Evolutionary conservation across 2,888 invertebrate species (phyloP).

Genomic region (Brachylomia viminalis): DNA sequence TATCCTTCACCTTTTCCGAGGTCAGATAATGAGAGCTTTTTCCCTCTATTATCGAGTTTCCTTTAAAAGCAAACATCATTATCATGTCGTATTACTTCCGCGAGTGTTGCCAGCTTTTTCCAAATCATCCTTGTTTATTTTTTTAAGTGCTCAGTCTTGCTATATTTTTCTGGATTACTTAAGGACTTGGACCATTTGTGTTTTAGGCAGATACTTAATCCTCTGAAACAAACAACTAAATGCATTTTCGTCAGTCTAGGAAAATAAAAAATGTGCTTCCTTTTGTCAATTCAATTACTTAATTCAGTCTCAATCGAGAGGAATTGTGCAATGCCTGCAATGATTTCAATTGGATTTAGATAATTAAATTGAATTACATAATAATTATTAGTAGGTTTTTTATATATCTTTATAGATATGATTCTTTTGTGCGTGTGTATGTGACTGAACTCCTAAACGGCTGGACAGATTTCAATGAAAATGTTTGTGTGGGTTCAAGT

Average conservation of each 20-base stretch:
- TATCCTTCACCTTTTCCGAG: conserved; percentile 23
- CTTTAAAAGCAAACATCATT: conserved; percentile 50
- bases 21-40: conserved; percentile 31
- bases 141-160: neutral
- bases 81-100: conserved; percentile 30
- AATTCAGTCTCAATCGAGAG: neutral
- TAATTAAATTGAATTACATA: conserved; percentile 47
- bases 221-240: neutral
- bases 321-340: conserved; percentile 17
- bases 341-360: conserved; percentile 26
- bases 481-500: no score
- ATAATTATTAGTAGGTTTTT: neutral
- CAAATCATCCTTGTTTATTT: conserved; percentile 16
- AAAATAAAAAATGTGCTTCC: neutral
- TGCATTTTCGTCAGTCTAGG: no score
- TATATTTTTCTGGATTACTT: neutral
- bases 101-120: conserved; percentile 23
- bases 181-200: neutral
- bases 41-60: conserved; percentile 46
- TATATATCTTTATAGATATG: no score
- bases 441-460: no score
- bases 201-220: no score
- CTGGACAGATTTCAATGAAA: no score
- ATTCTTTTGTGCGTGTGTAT: no score
- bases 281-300: conserved; percentile 27